Base-by-base conservation (phyloP, 2,113 vertebrate genomes). In the Ornithorhynchus anatinus region DNA sequence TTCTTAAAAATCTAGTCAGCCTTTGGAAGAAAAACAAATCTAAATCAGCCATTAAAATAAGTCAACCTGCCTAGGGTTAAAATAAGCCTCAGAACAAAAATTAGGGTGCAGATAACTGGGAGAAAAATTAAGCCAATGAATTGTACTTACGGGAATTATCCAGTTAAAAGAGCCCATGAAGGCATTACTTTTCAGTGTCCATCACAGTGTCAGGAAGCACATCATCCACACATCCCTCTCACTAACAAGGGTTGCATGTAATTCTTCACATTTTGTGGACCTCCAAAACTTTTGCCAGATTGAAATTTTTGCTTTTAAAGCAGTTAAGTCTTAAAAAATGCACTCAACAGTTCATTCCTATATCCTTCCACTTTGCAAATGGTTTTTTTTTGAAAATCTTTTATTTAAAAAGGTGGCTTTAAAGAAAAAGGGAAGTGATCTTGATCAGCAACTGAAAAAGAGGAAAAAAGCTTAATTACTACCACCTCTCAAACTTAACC, bases 401-500 rank as follows among this genome's bases (percentile, higher is more conserved):
- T 68, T 17, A 60, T 77, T 57, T 58, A 50, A 29, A 14, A 42
- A 77, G 72, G 29, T 16, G 62, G 77, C 16, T 40, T 58, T 42
- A 37, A 9, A 66, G 16, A 7, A 43, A 33, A 37, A 47, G 7
- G 22, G 23, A 12, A 40, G 20, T 22, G 8, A 10, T 53, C 65
- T 77, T 74, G 27, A 66, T 63, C 53, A 17, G 11, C 61, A 54
- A 19, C 16, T 25, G 19, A 67, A 68, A 57, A 74, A 65, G 2
- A 32, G 52, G 14, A 23, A 14, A 29, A 77, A 81, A 68, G 51
- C 78, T 69, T 56, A 75, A 72, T 76, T 50, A 10, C 57, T 66
- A 72, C 38, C 65, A 42, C 71, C 42, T 59, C 6, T 44, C 68
- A 57, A 80, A 71, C 36, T 44, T 67, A 82, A 79, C 29, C 58